Evolutionary conservation across 2,113 vertebrate species (phyloP).

Genomic region (Fukomys damarensis): DNA sequence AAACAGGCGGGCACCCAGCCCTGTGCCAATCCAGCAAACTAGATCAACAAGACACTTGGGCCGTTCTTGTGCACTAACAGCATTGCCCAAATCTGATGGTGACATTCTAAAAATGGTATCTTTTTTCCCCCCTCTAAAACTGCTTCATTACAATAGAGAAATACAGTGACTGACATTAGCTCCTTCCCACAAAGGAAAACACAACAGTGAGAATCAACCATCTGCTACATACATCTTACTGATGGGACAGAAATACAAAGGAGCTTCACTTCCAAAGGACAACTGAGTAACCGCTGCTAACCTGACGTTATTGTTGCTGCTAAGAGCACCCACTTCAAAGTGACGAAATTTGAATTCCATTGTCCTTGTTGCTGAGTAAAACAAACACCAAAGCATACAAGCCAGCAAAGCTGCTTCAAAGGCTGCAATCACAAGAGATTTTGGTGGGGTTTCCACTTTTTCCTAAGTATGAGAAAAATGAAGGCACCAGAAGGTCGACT

Average conservation of each 20-base stretch:
- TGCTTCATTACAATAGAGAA: background rate
- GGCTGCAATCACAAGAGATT: slow-evolving; percentile 30
- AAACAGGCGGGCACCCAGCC: background rate
- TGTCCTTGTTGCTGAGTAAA: slow-evolving; percentile 46
- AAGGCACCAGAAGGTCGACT: background rate
- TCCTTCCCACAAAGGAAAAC: background rate
- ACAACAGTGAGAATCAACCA: background rate
- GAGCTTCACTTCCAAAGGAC: background rate
- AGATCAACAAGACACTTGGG: background rate
- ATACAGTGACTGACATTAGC: background rate
- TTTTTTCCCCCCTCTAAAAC: background rate
- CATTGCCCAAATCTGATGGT: background rate
- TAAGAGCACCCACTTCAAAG: background rate
- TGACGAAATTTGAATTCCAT: slow-evolving; percentile 39
- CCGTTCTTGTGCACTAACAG: background rate
- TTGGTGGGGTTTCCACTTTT: slow-evolving; percentile 42
- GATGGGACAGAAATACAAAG: background rate
- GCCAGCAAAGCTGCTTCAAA: slow-evolving; percentile 63
- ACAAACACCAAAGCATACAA: slow-evolving; percentile 60
- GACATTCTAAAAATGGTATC: background rate
- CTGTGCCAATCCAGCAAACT: background rate
- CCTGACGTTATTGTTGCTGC: background rate
- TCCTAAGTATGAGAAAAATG: background rate
- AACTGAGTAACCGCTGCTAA: background rate
- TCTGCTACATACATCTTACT: background rate